Percentiles rank a stretch among this genome's conserved stretches.
Evolutionary conservation across 2,888 invertebrate species (phyloP).

Genomic region (Amblyteles armatorius): DNA sequence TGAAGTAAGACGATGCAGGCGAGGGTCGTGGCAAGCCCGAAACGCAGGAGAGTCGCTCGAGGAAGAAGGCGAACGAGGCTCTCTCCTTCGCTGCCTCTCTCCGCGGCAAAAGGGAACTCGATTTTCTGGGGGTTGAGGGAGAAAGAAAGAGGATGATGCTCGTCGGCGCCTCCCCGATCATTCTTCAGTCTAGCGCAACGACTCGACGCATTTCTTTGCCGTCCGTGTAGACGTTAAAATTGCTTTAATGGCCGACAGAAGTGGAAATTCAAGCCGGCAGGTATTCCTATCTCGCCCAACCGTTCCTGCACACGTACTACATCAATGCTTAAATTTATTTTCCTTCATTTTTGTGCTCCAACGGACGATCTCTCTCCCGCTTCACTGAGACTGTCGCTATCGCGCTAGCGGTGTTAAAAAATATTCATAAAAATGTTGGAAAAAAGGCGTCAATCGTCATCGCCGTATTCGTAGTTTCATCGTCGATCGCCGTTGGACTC

Average conservation of each 20-base stretch:
- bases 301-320: constrained; percentile 33
- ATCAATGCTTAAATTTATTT: constrained; percentile 34
- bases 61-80: constrained; percentile 20
- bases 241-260: constrained; percentile 82
- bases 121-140: constrained; percentile 68
- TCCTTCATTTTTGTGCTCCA: constrained; percentile 31
- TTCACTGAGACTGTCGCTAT: constrained; percentile 7
- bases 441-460: not conserved
- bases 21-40: constrained; percentile 53
- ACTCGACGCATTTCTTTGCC: constrained; percentile 80
- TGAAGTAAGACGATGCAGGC: constrained; percentile 50
- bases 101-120: constrained; percentile 60
- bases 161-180: constrained; percentile 83
- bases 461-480: not conserved
- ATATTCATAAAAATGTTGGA: not conserved
- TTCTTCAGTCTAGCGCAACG: constrained; percentile 84
- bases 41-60: constrained; percentile 45
- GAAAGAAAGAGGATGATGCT: constrained; percentile 74
- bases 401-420: not conserved
- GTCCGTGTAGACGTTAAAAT: constrained; percentile 81
- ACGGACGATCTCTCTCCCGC: constrained; percentile 54
- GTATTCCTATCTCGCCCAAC: constrained; percentile 76
- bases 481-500: not conserved
- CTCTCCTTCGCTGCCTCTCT: not conserved
- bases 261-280: constrained; percentile 77